Evolutionary conservation across 30 jellyfish, hydroid and myxozoan species (phyloP), one percentile per base, ranked within the genome.

Genomic region (Hydractinia symbiolongicarpus): DNA sequence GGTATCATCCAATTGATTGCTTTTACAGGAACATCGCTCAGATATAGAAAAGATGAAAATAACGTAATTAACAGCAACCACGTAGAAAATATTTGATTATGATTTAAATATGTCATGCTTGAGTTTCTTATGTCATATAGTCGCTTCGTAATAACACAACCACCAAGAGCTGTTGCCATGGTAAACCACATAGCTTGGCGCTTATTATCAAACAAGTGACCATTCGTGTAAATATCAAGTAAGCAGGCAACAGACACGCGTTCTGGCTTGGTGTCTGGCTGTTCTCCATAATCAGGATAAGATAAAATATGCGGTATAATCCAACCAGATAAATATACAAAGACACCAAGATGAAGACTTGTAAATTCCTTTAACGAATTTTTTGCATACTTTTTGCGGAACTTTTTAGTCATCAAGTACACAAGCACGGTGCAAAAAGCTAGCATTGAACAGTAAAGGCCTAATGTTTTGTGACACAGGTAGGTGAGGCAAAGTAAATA

Each of bases 281-380:
- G 53, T 8, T 90, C 94, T 4, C 90, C 93, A 30, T 78, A 56
- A 61, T 86, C 86, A 58, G 73, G 86, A 60, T 60, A 86, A 11
- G 96, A 82, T 58, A 87, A 19, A 10, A 78, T 16, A 67, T 89
- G 79, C 5, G 96, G 78, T 13, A 86, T 54, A 30, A 91, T 61
- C 98, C 98, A 91, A 95, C 96, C 86, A 9, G 96, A 86, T 44
- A 91, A 80, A 67, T 86, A 55, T 54, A 84, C 10, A 4, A 83
- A 20, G 50, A 79, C 89, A 30, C 78, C 44, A 8, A 82, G 9
- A 70, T 64, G 84, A 67, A 72, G 16, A 6, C 56, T 78, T 19
- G 72, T 50, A 44, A 69, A 51, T 58, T 40, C 49, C 30, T 17
- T 73, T 71, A 56, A 54, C 14, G 77, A 74, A 8, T 53, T 8